phyloP scores from a whole-genome alignment of 2,888 invertebrate genomes.

The Tiliacea citrago region DNA sequence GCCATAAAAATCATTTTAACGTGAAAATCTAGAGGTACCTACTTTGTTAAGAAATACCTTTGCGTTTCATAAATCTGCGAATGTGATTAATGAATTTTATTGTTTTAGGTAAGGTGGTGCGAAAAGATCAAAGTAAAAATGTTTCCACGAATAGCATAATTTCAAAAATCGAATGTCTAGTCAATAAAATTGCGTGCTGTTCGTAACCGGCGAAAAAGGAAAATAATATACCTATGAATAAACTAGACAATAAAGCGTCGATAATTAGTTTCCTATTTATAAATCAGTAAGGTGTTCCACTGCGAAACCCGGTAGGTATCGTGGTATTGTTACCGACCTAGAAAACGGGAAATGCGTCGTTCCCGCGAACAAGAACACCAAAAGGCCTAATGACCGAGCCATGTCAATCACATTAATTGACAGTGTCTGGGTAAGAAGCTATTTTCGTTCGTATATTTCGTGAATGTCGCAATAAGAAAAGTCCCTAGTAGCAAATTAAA shows the following conservation, averaged over 20 bases:
- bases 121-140: background rate
- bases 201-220: slow-evolving; percentile 13
- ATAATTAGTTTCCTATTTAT: slow-evolving; percentile 62
- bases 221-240: background rate
- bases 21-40: slow-evolving; percentile 26
- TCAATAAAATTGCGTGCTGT: background rate
- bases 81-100: background rate
- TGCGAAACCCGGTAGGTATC: slow-evolving; percentile 45
- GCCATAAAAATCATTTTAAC: slow-evolving; percentile 20
- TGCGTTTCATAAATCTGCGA: background rate
- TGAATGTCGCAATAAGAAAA: slow-evolving; percentile 60
- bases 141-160: background rate
- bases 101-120: slow-evolving; percentile 1
- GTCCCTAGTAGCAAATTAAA: slow-evolving; percentile 37
- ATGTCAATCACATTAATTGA: slow-evolving; percentile 90
- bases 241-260: slow-evolving; percentile 7
- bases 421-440: slow-evolving; percentile 77
- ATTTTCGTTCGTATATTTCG: slow-evolving; percentile 68
- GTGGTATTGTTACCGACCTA: slow-evolving; percentile 67
- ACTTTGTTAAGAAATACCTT: background rate
- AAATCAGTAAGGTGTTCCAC: slow-evolving; percentile 30
- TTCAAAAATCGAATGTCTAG: slow-evolving; percentile 6
- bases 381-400: slow-evolving; percentile 84
- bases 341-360: slow-evolving; percentile 70
- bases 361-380: slow-evolving; percentile 66